These are phyloP conservation scores for Agrotis ipsilon DNA, from an alignment of 2,888 invertebrate genomes.

Conservation along the genomic window DNA sequence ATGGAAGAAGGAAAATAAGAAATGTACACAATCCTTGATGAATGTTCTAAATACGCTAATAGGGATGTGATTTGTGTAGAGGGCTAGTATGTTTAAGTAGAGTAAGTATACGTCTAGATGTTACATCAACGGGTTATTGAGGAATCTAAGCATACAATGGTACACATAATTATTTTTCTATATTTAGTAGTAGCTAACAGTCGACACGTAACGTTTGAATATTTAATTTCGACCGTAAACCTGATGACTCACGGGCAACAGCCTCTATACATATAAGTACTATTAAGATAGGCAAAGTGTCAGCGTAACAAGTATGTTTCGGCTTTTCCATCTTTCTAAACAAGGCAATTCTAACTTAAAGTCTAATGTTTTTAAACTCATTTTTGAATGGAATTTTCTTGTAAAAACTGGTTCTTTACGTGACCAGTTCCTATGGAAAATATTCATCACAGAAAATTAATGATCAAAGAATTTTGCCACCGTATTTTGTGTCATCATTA, in stretches of 20 bases:
- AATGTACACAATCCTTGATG: slow-evolving; percentile 14
- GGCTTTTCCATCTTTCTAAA: neutral
- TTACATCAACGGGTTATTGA: neutral
- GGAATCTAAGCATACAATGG: no score
- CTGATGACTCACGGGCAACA: slow-evolving; percentile 27
- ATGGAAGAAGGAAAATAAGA: neutral
- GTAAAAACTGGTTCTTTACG: neutral
- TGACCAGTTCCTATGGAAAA: neutral
- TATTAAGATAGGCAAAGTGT: no score
- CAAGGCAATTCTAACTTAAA: neutral
- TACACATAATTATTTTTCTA: neutral
- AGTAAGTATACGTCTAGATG: neutral
- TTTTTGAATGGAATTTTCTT: neutral
- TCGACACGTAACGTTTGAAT: neutral
- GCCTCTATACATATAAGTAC: neutral
- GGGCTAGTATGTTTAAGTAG: neutral
- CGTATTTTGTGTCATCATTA: slow-evolving; percentile 4
- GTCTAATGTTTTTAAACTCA: neutral
- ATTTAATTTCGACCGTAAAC: neutral
- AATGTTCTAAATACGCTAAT: slow-evolving; percentile 27
- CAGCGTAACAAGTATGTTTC: neutral
- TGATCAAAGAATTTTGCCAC: neutral
- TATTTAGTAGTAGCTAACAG: neutral
- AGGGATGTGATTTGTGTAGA: slow-evolving; percentile 11
- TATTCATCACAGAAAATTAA: slow-evolving; percentile 6